These are phyloP conservation scores for Melipona beecheii DNA, from an alignment of 2,888 invertebrate species.

Conservation along the genomic window DNA sequence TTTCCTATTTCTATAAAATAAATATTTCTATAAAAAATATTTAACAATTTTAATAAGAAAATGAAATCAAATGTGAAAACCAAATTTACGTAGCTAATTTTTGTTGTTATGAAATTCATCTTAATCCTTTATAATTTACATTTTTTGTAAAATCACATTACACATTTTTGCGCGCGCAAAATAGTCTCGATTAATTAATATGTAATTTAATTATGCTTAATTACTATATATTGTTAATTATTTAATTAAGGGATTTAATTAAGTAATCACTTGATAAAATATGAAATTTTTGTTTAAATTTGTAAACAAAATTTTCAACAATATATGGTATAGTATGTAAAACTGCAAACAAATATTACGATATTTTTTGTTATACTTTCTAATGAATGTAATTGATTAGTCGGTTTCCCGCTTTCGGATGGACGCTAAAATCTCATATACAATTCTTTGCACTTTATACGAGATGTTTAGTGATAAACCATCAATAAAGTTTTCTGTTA, in stretches of 20 bases:
- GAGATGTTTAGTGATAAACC: conserved; percentile 58
- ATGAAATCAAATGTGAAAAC: background rate
- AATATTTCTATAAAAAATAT: background rate
- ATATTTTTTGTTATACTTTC: conserved; percentile 13
- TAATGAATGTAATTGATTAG: conserved; percentile 48
- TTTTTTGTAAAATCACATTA: conserved; percentile 12
- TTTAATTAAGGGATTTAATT: background rate
- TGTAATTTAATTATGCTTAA: background rate
- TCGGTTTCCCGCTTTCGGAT: conserved; percentile 62
- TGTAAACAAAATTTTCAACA: background rate
- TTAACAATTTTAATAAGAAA: background rate
- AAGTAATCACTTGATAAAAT: background rate
- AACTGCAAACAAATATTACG: background rate
- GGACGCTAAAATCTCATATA: conserved; percentile 47
- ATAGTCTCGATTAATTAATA: background rate
- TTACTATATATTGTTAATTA: background rate
- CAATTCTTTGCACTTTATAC: conserved; percentile 17
- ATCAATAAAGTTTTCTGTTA: conserved; percentile 26
- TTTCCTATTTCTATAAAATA: conserved; percentile 77
- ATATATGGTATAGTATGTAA: background rate
- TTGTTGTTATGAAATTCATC: background rate
- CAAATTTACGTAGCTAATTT: background rate
- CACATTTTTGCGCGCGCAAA: background rate
- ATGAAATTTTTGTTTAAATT: background rate
- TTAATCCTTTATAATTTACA: background rate